phyloP scores from a whole-genome alignment of 1,140 invertebrate species.

The Trialeurodes vaporariorum region DNA sequence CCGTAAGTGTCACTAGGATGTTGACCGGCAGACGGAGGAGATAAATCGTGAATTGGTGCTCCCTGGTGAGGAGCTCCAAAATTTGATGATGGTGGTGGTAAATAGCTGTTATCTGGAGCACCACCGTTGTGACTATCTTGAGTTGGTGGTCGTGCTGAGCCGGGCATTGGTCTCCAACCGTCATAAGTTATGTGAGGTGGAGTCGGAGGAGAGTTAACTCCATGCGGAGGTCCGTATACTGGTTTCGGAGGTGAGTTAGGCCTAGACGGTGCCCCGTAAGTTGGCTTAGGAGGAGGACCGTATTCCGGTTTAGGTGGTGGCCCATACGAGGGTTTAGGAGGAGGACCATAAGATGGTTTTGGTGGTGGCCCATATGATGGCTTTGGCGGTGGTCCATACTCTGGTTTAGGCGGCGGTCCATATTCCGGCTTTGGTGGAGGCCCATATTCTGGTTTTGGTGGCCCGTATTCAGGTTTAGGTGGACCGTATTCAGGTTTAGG shows the following conservation, averaged over 20 bases:
- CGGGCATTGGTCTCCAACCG: conserved; percentile 37
- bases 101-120: conserved; percentile 4
- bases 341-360: conserved; percentile 30
- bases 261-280: conserved; percentile 28
- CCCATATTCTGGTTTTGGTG: conserved; percentile 29
- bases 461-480: conserved; percentile 32
- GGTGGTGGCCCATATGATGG: conserved; percentile 38
- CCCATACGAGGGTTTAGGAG: conserved; percentile 33
- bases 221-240: conserved; percentile 35
- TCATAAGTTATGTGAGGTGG: conserved; percentile 65
- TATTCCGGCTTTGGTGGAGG: conserved; percentile 32
- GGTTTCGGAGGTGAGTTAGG: conserved; percentile 33
- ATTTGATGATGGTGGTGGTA: neutral
- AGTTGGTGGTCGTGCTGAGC: conserved; percentile 28
- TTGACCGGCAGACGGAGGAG: conserved; percentile 15
- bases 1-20: conserved; percentile 20
- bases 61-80: neutral
- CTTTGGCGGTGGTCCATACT: conserved; percentile 33
- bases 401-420: conserved; percentile 30
- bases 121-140: neutral
- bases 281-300: conserved; percentile 31
- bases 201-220: conserved; percentile 55
- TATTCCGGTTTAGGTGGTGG: conserved; percentile 35
- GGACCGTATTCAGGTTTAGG: conserved; percentile 34
- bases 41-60: neutral